Conservation (phyloP, 2,113 vertebrate genomes). For the Psophia crepitans region DNA sequence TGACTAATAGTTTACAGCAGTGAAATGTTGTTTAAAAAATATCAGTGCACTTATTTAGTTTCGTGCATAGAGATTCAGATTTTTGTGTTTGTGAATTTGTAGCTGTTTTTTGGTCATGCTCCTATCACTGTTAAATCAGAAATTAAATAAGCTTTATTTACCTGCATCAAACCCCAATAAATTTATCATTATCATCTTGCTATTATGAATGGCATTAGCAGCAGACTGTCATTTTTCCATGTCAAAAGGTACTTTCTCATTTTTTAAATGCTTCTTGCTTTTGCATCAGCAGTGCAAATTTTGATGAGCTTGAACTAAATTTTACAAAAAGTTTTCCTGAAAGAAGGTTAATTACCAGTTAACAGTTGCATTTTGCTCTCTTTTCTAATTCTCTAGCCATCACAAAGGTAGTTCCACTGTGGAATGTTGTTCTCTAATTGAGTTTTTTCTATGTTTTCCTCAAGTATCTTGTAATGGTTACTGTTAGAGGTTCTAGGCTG, state of each 20-base stretch:
- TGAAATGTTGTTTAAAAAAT: background rate
- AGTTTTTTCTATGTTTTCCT: background rate
- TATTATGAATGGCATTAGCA: background rate
- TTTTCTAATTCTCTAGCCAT: background rate
- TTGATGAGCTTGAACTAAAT: background rate
- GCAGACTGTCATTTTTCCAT: background rate
- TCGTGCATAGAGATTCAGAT: background rate
- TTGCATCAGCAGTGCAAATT: background rate
- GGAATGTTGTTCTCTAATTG: background rate
- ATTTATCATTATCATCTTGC: background rate
- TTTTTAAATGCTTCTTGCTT: background rate
- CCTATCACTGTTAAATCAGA: background rate
- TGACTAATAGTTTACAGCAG: background rate
- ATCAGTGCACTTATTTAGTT: background rate
- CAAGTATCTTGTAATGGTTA: background rate
- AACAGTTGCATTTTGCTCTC: background rate
- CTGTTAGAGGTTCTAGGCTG: background rate
- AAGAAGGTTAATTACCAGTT: background rate
- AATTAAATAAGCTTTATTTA: background rate
- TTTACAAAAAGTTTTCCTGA: background rate
- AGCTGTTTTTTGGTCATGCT: fast-evolving
- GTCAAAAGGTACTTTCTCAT: background rate
- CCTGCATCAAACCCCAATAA: background rate
- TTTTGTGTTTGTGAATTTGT: background rate
- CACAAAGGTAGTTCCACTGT: background rate